Conservation (phyloP, 2,113 vertebrate species). For the Brienomyrus brachyistius region DNA sequence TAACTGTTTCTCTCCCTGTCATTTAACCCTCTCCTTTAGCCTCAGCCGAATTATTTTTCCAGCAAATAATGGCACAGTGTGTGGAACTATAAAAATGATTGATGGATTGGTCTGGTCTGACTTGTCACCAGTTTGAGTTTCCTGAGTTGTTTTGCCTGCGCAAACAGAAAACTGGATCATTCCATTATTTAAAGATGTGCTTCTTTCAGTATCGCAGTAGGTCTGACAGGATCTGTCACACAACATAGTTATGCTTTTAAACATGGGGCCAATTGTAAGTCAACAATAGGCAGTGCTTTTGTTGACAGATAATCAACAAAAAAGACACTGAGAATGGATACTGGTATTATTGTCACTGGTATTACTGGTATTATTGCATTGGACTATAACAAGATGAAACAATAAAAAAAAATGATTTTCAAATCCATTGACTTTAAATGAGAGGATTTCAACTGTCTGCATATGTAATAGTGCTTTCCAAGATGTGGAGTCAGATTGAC, state of each 20-base stretch:
- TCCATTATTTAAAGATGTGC: conserved; percentile 37
- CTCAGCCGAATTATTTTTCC: background rate
- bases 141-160: conserved; percentile 38
- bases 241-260: conserved; percentile 16
- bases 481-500: conserved; percentile 47
- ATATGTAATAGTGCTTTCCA: background rate
- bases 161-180: conserved; percentile 42
- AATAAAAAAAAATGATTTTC: conserved; percentile 3
- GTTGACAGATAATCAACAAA: background rate
- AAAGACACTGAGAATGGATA: background rate
- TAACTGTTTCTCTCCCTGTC: background rate
- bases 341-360: background rate
- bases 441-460: background rate
- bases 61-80: conserved; percentile 13
- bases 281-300: background rate
- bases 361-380: background rate
- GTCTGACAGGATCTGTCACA: conserved; percentile 52
- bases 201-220: conserved; percentile 39
- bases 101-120: conserved; percentile 8
- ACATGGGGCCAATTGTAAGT: conserved; percentile 14
- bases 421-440: conserved; percentile 13
- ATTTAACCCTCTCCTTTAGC: background rate
- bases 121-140: conserved; percentile 46
- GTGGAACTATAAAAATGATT: conserved; percentile 7
- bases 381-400: background rate